Conservation (phyloP, 1,140 invertebrate species). For the Aphidius ervi region DNA sequence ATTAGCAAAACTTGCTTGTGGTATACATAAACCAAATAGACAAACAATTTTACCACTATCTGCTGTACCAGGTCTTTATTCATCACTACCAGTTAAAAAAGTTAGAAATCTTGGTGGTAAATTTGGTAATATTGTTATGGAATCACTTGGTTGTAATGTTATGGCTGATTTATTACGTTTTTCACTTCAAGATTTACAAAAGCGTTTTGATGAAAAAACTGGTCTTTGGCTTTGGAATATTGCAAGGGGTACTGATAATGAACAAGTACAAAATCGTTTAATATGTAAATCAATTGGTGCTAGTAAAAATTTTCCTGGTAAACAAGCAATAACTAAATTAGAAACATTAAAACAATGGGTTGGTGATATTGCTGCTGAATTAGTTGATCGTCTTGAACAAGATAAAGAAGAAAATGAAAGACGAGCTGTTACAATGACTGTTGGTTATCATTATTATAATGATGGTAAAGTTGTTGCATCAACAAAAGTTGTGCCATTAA, state of each 20-base stretch:
- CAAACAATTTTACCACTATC: slow-evolving; percentile 81
- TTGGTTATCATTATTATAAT: slow-evolving; percentile 58
- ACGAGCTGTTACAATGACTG: slow-evolving; percentile 62
- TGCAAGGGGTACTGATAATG: slow-evolving; percentile 82
- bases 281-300: slow-evolving; percentile 93
- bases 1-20: slow-evolving; percentile 87
- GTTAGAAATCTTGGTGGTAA: slow-evolving; percentile 85
- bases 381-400: slow-evolving; percentile 78
- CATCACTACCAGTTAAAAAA: slow-evolving; percentile 70
- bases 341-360: slow-evolving; percentile 71
- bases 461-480: slow-evolving; percentile 60
- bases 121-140: slow-evolving; percentile 71
- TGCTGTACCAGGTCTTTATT: slow-evolving; percentile 62
- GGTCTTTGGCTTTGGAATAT: slow-evolving; percentile 88
- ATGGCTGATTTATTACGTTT: slow-evolving; percentile 75
- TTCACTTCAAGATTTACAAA: slow-evolving; percentile 64
- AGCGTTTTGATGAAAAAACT: slow-evolving; percentile 78
- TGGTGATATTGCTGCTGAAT: slow-evolving; percentile 72
- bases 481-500: slow-evolving; percentile 56
- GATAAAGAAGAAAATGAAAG: slow-evolving; percentile 72
- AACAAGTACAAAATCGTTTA: slow-evolving; percentile 77
- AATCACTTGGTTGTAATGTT: slow-evolving; percentile 68
- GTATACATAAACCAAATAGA: slow-evolving; percentile 89
- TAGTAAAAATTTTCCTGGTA: slow-evolving; percentile 91
- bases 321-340: slow-evolving; percentile 67